Percentiles rank a stretch among this genome's conserved stretches.
Evolutionary conservation across 1,140 invertebrate species (phyloP).

Genomic region (Aphidius gifuensis): DNA sequence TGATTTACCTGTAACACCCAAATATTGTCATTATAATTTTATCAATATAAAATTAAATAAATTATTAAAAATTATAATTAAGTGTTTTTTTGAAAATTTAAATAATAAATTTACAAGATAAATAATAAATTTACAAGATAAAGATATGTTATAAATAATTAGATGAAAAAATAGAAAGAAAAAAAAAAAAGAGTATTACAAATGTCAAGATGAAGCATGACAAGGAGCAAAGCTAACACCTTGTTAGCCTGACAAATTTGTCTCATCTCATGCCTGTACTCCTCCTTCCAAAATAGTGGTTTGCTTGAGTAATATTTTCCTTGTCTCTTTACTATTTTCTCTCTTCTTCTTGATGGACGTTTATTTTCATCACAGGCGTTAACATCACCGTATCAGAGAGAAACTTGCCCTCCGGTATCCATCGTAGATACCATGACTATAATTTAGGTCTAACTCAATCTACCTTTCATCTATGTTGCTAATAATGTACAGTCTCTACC

Average conservation of each 20-base stretch:
- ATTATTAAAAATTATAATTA: no score
- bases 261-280: constrained; percentile 32
- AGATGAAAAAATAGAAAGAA: no score
- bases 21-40: constrained; percentile 32
- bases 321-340: background rate
- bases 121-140: no score
- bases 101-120: no score
- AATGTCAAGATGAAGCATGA: constrained; percentile 44
- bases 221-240: constrained; percentile 49
- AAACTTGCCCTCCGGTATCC: constrained; percentile 22
- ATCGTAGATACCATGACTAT: constrained; percentile 24
- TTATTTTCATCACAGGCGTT: constrained; percentile 9
- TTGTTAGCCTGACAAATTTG: constrained; percentile 51
- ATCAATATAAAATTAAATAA: constrained; percentile 31
- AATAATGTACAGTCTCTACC: constrained; percentile 23
- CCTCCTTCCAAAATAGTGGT: constrained; percentile 11
- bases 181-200: constrained; percentile 37
- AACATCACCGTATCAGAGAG: constrained; percentile 24
- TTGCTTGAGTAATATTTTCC: background rate
- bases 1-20: background rate
- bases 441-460: constrained; percentile 30
- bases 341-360: background rate
- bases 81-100: no score
- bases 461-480: constrained; percentile 31
- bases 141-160: no score